phyloP scores from a whole-genome alignment of 1,140 invertebrate genomes.

The Caenorhabditis briggsae region DNA sequence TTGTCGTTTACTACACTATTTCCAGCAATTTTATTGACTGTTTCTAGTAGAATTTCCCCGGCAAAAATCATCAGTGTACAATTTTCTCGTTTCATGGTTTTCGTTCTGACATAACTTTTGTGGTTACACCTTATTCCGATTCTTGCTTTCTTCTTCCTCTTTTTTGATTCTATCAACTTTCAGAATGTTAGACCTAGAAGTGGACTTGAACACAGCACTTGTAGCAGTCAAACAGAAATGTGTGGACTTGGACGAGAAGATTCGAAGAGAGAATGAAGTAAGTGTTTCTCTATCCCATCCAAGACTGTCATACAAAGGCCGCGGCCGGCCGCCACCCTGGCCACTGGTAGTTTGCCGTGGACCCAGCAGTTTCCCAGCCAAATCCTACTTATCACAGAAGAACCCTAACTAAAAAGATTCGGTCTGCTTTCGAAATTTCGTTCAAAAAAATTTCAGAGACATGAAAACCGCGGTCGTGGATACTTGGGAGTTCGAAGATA shows the following conservation, averaged over 20 bases:
- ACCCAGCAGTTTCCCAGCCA: no score
- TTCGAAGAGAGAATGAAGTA: conserved; percentile 44
- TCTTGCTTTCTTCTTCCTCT: neutral
- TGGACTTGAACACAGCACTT: conserved; percentile 26
- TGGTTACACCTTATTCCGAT: neutral
- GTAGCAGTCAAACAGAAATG: conserved; percentile 47
- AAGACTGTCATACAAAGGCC: no score
- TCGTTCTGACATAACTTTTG: neutral
- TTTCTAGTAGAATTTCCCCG: neutral
- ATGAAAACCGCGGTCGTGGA: conserved; percentile 32
- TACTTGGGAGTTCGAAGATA: conserved; percentile 38
- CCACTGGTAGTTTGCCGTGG: no score
- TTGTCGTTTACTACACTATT: conserved; percentile 20
- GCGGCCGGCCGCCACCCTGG: no score
- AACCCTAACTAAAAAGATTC: no score
- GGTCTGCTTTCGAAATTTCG: no score
- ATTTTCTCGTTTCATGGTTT: neutral
- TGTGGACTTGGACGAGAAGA: conserved; percentile 41
- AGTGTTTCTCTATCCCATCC: neutral
- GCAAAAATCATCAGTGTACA: neutral
- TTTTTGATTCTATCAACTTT: neutral
- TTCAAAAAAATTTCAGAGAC: conserved; percentile 1
- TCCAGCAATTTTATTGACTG: conserved; percentile 33
- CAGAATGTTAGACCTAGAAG: conserved; percentile 51
- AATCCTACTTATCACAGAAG: no score